Evolutionary conservation across 1,140 invertebrate genomes (phyloP).

Genomic region (Theocolax elegans): DNA sequence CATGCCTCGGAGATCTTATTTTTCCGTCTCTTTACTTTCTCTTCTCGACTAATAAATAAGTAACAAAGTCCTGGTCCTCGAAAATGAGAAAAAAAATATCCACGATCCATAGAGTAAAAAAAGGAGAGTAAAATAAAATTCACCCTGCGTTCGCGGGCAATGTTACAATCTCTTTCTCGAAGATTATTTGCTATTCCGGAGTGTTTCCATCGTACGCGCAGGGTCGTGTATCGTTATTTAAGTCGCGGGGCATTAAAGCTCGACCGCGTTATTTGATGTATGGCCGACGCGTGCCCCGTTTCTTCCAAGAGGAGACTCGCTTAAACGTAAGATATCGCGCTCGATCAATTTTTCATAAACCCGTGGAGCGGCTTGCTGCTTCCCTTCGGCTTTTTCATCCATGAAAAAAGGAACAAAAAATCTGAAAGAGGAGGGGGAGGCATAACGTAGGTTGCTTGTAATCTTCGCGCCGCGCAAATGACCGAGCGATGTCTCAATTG

Average conservation of each 20-base stretch:
- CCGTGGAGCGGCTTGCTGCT: constrained; percentile 41
- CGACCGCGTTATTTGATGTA: constrained; percentile 61
- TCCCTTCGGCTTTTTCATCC: constrained; percentile 1
- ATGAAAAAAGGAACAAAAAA: not conserved
- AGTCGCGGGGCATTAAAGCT: constrained; percentile 66
- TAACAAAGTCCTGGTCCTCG: constrained; percentile 13
- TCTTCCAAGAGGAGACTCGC: constrained; percentile 50
- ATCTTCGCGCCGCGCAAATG: constrained; percentile 37
- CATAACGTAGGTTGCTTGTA: no score
- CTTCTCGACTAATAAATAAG: constrained; percentile 19
- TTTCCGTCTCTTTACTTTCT: constrained; percentile 2
- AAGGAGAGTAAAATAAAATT: constrained; percentile 45
- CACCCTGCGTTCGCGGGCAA: not conserved
- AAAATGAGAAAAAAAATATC: constrained; percentile 44
- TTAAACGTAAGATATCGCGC: constrained; percentile 67
- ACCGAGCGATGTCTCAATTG: constrained; percentile 6
- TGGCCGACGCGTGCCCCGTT: constrained; percentile 64
- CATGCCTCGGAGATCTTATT: not conserved
- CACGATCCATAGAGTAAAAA: constrained; percentile 43
- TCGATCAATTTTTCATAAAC: constrained; percentile 68
- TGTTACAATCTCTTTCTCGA: constrained; percentile 35
- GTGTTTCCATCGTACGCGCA: constrained; percentile 15
- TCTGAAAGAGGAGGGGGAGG: no score
- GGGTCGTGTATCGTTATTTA: constrained; percentile 64
- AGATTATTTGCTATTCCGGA: constrained; percentile 65